Conservation (phyloP, 2,797 vertebrate species). For the Gouania willdenowi region DNA sequence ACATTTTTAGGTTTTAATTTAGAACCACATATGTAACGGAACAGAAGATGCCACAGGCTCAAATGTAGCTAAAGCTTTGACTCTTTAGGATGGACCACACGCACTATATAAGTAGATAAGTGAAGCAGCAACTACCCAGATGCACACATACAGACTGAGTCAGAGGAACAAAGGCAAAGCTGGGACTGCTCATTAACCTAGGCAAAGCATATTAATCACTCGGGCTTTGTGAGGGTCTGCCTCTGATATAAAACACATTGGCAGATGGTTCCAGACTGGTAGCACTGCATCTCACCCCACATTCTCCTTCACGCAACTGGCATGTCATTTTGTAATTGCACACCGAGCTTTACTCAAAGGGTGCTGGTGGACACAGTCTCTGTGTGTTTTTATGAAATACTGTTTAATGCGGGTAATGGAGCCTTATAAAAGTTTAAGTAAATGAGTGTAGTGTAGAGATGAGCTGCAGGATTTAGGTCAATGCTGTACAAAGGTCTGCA, state of each 20-base stretch:
- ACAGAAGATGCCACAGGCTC: conserved; percentile 46
- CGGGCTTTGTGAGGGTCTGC: conserved; percentile 45
- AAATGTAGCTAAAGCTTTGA: conserved; percentile 29
- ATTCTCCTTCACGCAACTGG: conserved; percentile 12
- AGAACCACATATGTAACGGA: conserved; percentile 41
- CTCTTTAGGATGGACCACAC: conserved; percentile 29
- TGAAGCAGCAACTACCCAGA: conserved; percentile 52
- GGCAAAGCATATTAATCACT: conserved; percentile 72
- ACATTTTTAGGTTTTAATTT: conserved; percentile 68
- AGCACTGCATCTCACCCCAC: conserved; percentile 29
- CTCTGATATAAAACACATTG: conserved; percentile 59
- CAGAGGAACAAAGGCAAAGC: conserved; percentile 47
- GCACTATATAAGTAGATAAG: conserved; percentile 39
- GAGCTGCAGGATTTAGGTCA: conserved; percentile 75
- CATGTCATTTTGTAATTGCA: conserved; percentile 1
- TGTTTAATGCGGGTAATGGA: conserved; percentile 67
- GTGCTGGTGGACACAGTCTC: conserved; percentile 20
- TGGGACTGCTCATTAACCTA: conserved; percentile 69
- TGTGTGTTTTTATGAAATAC: conserved; percentile 33
- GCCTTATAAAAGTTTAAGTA: conserved; percentile 68
- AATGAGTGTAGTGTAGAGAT: conserved; percentile 58
- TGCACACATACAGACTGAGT: conserved; percentile 37
- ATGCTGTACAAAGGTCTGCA: conserved; percentile 74
- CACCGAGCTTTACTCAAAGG: conserved; percentile 22
- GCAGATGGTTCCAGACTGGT: conserved; percentile 68